phyloP scores from a whole-genome alignment of 2,113 vertebrate species.

The Heterochromis multidens region DNA sequence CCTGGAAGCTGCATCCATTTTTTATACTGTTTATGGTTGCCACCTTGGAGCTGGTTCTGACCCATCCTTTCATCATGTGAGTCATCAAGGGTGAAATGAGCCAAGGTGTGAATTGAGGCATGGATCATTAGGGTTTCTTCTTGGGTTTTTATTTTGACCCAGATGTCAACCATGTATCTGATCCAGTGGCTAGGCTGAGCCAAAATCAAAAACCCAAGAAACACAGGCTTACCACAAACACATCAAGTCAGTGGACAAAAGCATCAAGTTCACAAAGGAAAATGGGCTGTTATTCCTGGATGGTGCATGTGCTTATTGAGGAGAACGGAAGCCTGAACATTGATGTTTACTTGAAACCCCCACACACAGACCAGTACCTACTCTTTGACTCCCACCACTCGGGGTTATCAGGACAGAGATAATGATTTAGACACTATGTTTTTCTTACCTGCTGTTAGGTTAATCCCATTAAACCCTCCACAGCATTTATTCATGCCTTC shows the following conservation, averaged over 20 bases:
- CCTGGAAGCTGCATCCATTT: background rate
- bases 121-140: background rate
- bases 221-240: background rate
- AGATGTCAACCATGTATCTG: background rate
- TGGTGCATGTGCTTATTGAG: background rate
- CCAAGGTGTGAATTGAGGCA: no score
- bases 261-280: background rate
- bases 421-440: background rate
- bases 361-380: background rate
- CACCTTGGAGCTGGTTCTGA: background rate
- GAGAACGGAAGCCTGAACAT: background rate
- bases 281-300: background rate
- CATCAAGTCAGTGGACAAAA: background rate
- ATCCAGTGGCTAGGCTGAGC: background rate
- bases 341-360: background rate
- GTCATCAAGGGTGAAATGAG: no score
- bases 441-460: background rate
- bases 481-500: background rate
- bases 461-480: background rate
- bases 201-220: background rate
- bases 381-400: background rate
- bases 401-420: background rate
- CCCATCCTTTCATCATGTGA: background rate
- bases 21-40: accelerated
- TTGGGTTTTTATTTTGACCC: background rate